A percentile compares a stretch with the other conserved stretches of the same genome.
phyloP scores from a whole-genome alignment of 2,888 invertebrate genomes.

The Napeogenes inachia region DNA sequence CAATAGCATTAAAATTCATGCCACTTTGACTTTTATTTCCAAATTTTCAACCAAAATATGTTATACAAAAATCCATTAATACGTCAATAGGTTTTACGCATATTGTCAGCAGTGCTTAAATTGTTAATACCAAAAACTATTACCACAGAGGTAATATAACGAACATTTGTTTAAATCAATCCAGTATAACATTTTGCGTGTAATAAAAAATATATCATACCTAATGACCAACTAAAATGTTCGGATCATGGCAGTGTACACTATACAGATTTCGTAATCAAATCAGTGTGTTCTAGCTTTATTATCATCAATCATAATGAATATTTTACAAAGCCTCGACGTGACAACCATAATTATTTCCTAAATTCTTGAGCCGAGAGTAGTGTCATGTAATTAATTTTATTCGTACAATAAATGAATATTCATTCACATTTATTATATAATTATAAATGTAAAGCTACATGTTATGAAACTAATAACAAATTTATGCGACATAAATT shows the following conservation, averaged over 20 bases:
- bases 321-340: neutral
- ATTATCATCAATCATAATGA: conserved; percentile 4
- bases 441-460: too few species aligned
- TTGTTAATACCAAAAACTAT: neutral
- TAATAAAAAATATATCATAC: too few species aligned
- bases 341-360: conserved; percentile 1
- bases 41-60: neutral
- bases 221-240: too few species aligned
- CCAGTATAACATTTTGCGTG: too few species aligned
- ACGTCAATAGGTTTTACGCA: conserved; percentile 1
- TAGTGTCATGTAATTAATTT: too few species aligned
- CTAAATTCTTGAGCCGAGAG: neutral
- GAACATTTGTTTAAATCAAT: too few species aligned
- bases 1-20: neutral
- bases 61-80: neutral
- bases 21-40: neutral
- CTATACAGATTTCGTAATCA: neutral
- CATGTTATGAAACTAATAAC: too few species aligned
- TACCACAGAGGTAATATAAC: neutral
- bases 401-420: too few species aligned
- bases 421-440: too few species aligned
- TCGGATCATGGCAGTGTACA: neutral
- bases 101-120: neutral
- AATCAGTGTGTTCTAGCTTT: conserved; percentile 2
- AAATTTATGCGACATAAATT: too few species aligned